Conservation (phyloP, 2,888 invertebrate species). For the Lasioglossum morio region DNA sequence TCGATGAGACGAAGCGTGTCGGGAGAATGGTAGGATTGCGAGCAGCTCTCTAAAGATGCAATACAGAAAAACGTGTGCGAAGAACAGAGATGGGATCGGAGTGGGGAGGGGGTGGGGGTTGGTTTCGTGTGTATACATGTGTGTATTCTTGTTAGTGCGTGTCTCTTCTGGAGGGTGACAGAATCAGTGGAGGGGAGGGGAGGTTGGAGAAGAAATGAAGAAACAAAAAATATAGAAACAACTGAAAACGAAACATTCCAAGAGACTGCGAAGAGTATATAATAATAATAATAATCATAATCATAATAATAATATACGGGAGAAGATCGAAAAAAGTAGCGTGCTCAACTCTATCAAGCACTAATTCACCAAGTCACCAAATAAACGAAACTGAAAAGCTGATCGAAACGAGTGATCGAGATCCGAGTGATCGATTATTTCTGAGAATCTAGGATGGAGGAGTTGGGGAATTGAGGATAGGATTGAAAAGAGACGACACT, state of each 20-base stretch:
- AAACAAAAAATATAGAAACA: not conserved
- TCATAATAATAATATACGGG: not conserved
- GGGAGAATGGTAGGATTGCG: slow-evolving; percentile 12
- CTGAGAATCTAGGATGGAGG: not conserved
- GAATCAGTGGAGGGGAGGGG: not conserved
- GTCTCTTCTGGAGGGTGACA: not conserved
- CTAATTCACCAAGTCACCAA: slow-evolving; percentile 17
- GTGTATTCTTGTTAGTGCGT: not conserved
- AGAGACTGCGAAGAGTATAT: not conserved
- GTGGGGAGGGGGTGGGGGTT: no score
- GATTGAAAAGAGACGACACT: not conserved
- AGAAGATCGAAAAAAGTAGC: slow-evolving; percentile 33
- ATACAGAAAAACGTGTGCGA: slow-evolving; percentile 20
- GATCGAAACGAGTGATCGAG: slow-evolving; percentile 37
- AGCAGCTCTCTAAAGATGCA: slow-evolving; percentile 18
- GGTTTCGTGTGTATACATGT: not conserved
- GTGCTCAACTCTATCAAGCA: slow-evolving; percentile 51
- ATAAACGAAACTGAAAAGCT: slow-evolving; percentile 37
- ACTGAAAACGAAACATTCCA: slow-evolving; percentile 35
- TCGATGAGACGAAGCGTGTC: slow-evolving; percentile 12
- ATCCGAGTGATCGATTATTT: not conserved
- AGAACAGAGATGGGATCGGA: not conserved
- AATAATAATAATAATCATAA: no score
- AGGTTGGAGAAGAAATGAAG: not conserved
- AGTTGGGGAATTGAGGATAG: not conserved